Percentiles rank a stretch among this genome's conserved stretches.
phyloP scores from a whole-genome alignment of 35 echinoderm and acorn worm species.

The Lytechinus pictus region DNA sequence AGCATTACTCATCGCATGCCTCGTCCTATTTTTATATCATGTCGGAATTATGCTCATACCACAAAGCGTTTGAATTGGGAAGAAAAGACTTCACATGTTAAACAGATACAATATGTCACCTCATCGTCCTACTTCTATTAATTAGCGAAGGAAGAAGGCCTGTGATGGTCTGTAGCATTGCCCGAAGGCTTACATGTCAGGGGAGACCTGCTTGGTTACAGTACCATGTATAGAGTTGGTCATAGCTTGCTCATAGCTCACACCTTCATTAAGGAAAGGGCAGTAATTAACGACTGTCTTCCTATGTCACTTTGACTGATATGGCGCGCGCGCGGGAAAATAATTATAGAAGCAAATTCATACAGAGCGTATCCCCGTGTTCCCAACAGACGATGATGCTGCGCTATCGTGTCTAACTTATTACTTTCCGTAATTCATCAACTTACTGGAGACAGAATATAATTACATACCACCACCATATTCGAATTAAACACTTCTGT shows the following conservation, averaged over 20 bases:
- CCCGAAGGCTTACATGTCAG: neutral
- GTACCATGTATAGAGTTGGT: neutral
- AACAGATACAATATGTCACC: neutral
- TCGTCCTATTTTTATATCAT: too few species aligned
- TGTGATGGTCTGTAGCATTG: neutral
- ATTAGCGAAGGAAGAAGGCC: neutral
- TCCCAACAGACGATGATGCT: neutral
- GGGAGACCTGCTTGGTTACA: neutral
- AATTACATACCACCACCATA: too few species aligned
- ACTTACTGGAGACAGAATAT: too few species aligned
- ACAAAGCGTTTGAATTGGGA: neutral
- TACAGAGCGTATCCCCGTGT: neutral
- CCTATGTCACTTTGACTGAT: conserved; percentile 32
- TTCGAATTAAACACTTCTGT: too few species aligned
- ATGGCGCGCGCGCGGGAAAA: neutral
- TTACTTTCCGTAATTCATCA: too few species aligned
- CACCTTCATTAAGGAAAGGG: conserved; percentile 41
- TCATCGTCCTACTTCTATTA: neutral
- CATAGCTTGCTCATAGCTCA: neutral
- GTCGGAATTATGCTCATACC: too few species aligned
- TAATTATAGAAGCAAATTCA: neutral
- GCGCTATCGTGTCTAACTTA: too few species aligned
- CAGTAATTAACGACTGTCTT: conserved; percentile 54
- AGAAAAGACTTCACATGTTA: neutral
- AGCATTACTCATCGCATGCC: too few species aligned